Base-by-base conservation (phyloP, 2,797 vertebrate genomes). In the Oreortyx pictus region DNA sequence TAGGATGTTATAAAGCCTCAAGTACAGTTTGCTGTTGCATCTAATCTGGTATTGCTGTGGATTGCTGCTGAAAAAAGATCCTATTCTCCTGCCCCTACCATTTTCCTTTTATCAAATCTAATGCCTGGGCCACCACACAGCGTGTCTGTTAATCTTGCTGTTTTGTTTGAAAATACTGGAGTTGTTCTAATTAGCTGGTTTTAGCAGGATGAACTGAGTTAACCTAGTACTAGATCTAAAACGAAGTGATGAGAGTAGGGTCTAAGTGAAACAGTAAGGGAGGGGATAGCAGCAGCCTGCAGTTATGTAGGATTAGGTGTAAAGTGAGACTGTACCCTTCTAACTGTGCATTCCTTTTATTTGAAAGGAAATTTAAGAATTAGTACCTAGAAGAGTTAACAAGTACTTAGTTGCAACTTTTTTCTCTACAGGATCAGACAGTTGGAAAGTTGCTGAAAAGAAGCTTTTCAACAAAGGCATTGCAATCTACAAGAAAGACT, bases 391-490 rank as follows among this genome's bases (percentile, higher is more conserved):
- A 80, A 77, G 18, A 72, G 31, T 86, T 66, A 91, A 66, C 6
- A 11, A 54, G 23, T 16, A 12, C 35, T 91, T 89, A 1, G 7
- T 78, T 66, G 66, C 41, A 86, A 59, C 31, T 49, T 77, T 46
- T 93, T 72, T 88, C 35, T 56, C 83, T n/a, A 3, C 82, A 99
- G 99, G 99, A 89, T 99, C 99, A 27, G 99, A 99, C 97, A 98
- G 97, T 94, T 99, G 99, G 99, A 98, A 98, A 72, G 94, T 98
- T 93, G 95, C 97, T 1, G 99, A 99, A 98, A 98, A 98, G 96
- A 99, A 98, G 54, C 97, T 98, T 64, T 99, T 99, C 97, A 99
- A 99, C 97, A 99, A 99, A 97, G 99, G 98, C 96, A 99, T 99
- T 91, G 92, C 98, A 25, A 96, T 98, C 14, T 98, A 99, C 95